Base-by-base conservation (phyloP, 2,113 vertebrate species). In the Thymallus thymallus region DNA sequence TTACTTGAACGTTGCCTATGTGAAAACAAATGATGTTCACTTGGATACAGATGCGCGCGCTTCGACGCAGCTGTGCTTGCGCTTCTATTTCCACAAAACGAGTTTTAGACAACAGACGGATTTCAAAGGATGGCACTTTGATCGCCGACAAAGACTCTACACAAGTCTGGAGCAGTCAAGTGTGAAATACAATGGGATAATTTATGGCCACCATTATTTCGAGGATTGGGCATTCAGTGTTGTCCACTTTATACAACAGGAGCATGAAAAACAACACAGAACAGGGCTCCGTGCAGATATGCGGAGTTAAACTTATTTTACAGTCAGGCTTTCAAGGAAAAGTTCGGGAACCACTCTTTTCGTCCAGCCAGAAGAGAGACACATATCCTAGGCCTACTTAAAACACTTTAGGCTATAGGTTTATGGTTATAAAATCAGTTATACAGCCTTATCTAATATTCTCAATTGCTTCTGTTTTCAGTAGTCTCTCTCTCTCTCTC, bases 131-230 rank as follows among this genome's bases (percentile, higher is more conserved):
- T 89, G 85, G 88, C 90, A 92, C 93, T 92, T 93, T 88, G 91
- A 92, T 92, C 88, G 81, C 92, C 93, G 93, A 89, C 91, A 88
- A 92, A 89, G 87, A 90, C 55, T 58, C 29, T 26, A 55, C 23
- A 68, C 90, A 91, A 92, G 92, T 91, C 85, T 60, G 90, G 88
- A 86, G 58, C 92, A 83, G 83, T 82, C 67, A 24, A 46, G 63
- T 72, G 86, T 88, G 77, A 91, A 93, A 89, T 81, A 87, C 55
- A 80, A 80, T 82, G 13, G 22, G 1, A 76, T 92, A 92, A 93
- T 93, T 93, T 93, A 93, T 91, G 91, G 88, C 89, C 79, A 75
- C 91, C 82, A 88, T 91, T 93, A 92, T 85, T 65, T 71, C 10
- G 51, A 18, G 29, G 30, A 62, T 63, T 63, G 46, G 45, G 41